phyloP scores from a whole-genome alignment of 2,113 vertebrate species.

The Aptenodytes forsteri region DNA sequence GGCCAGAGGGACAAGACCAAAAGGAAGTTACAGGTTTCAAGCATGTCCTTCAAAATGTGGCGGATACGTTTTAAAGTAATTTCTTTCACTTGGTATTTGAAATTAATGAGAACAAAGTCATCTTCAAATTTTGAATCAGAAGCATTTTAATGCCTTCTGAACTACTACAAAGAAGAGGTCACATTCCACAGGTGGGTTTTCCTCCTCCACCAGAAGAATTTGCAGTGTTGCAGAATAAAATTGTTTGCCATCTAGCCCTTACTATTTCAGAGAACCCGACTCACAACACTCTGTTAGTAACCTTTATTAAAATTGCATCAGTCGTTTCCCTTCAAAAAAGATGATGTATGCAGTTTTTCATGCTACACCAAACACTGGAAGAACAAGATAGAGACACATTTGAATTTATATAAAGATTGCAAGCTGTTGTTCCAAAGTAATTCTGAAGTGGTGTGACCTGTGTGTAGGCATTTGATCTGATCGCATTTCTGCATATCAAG shows the following conservation, averaged over 20 bases:
- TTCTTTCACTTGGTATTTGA: constrained; percentile 3
- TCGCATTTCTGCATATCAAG: constrained; percentile 70
- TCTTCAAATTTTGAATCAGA: neutral
- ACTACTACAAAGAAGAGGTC: neutral
- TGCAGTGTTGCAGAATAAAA: constrained; percentile 2
- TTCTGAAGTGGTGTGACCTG: constrained; percentile 70
- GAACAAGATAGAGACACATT: constrained; percentile 49
- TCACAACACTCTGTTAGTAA: constrained; percentile 59
- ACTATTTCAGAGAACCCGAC: constrained; percentile 8
- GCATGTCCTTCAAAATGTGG: neutral
- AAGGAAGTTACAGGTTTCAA: neutral
- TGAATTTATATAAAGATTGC: constrained; percentile 77
- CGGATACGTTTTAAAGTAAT: neutral
- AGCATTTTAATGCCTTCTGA: neutral
- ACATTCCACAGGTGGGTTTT: neutral
- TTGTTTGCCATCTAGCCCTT: constrained; percentile 4
- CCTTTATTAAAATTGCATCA: constrained; percentile 76
- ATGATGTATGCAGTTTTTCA: constrained; percentile 62
- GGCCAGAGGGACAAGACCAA: neutral
- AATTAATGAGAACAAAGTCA: neutral
- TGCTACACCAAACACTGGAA: constrained; percentile 49
- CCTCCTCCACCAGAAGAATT: neutral
- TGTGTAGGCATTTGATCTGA: constrained; percentile 78
- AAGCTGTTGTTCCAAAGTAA: constrained; percentile 81
- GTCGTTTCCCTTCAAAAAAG: constrained; percentile 63